Evolutionary conservation across 35 echinoderm and acorn worm species (phyloP).

Genomic region (Stichopus chloronotus): DNA sequence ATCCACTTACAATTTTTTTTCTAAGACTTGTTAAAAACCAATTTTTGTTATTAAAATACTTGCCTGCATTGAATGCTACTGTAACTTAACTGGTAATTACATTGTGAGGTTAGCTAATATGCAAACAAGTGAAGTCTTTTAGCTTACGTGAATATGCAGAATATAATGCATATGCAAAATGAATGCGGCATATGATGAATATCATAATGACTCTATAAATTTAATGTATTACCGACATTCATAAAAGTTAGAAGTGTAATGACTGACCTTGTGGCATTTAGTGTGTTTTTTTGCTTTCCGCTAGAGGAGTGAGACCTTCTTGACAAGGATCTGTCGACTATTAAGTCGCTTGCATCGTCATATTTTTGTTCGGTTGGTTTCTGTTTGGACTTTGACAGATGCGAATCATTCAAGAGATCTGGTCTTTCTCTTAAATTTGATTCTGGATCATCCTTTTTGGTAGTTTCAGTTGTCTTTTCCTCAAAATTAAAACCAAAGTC

Average conservation of each 20-base stretch:
- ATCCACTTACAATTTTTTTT: too few relatives aligned
- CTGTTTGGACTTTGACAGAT: background rate
- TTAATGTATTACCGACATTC: too few relatives aligned
- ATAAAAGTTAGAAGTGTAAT: background rate
- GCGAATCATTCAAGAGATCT: conserved; percentile 42
- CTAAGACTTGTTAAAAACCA: too few relatives aligned
- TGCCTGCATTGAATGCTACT: too few relatives aligned
- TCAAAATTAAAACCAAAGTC: conserved; percentile 62
- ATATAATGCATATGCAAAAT: too few relatives aligned
- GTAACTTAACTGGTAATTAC: too few relatives aligned
- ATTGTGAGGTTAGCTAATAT: too few relatives aligned
- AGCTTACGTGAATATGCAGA: too few relatives aligned
- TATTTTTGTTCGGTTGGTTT: background rate
- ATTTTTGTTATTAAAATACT: too few relatives aligned
- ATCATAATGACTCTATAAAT: too few relatives aligned
- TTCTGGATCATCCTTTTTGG: background rate
- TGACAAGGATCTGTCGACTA: background rate
- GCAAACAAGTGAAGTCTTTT: too few relatives aligned
- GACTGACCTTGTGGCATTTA: background rate
- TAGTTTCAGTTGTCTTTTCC: background rate
- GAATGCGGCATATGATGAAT: too few relatives aligned
- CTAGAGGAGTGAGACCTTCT: conserved; percentile 6
- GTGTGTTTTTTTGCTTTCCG: conserved; percentile 7
- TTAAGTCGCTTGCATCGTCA: background rate
- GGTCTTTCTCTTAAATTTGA: background rate